Evolutionary conservation across 1,140 invertebrate species (phyloP), one percentile per base, ranked within the genome.

Genomic region (Drosophila pectinifera): DNA sequence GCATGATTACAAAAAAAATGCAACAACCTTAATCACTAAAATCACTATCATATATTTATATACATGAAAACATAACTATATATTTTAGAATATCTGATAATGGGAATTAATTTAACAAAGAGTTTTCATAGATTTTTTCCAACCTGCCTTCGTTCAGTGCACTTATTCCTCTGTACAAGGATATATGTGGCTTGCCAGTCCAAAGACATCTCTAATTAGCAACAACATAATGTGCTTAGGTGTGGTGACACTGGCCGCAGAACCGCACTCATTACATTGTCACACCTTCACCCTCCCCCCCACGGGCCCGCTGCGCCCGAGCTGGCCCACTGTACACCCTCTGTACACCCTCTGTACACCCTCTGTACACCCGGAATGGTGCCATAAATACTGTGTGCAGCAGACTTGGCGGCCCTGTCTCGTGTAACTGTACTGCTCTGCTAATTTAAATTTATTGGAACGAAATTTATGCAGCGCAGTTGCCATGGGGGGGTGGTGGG

Each of bases 381-480:
- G 73, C 78, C 83, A 86, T 86, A 86, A 86, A 86, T 86, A 86
- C 73, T 62, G 56, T 43, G 73, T 70, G 73, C 74, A 77, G 28
- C 73, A 77, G 73, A 78, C 64, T 62, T 62, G 74, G 73, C 63
- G 68, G 58, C 41, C 55, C 67, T 38, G 64, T 56, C 68, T 70
- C 64, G 41, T 70, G 67, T 46, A 39, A 34, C 64, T 70, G 68
- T 26, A 70, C 65, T 57, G 42, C 73, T 79, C 58, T 65, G 79
- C 84, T 86, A 86, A 86, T 86, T 86, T 88, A 88, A 86, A 86
- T 86, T 86, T 86, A 86, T 86, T 86, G 83, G 76, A 81, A 88
- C 86, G 56, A 79, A 88, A 86, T 86, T 86, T 83, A 70, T 75
- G 80, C 58, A 56, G 59, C 62, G 62, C 61, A 63, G 59, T 53